These are phyloP conservation scores for Falco novaeseelandiae DNA, from an alignment of 2,797 vertebrate species.

Conservation along the genomic window DNA sequence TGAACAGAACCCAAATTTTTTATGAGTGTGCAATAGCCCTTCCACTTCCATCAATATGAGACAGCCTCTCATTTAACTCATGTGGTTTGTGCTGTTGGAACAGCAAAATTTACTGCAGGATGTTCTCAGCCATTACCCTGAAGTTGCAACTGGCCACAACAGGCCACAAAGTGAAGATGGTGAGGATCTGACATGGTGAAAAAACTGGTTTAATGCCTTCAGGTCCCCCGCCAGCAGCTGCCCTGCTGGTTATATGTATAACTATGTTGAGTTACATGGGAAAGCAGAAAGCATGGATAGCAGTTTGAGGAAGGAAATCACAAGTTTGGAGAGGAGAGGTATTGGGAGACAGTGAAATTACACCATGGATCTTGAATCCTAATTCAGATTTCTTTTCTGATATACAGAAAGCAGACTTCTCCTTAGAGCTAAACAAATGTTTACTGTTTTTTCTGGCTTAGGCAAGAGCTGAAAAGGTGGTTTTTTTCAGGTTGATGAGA, in stretches of 20 bases:
- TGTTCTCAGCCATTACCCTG: background rate
- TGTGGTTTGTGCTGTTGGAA: background rate
- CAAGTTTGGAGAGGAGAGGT: background rate
- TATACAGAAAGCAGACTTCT: background rate
- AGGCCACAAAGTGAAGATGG: background rate
- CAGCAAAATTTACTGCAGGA: background rate
- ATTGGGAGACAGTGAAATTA: background rate
- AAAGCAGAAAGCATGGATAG: background rate
- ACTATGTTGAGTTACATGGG: background rate
- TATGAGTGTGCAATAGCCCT: background rate
- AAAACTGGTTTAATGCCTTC: background rate
- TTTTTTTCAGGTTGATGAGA: background rate
- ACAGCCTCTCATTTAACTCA: background rate
- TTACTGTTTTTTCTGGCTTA: background rate
- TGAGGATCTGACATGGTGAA: rapidly evolving
- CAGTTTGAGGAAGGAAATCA: background rate
- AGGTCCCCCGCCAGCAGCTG: background rate
- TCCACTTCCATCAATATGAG: background rate
- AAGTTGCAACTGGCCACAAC: background rate
- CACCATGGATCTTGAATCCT: background rate
- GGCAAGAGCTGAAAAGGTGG: background rate
- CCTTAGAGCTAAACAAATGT: background rate
- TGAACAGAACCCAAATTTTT: background rate
- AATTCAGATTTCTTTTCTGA: background rate
- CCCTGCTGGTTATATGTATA: background rate